Percentiles rank a stretch among this genome's conserved stretches.
Evolutionary conservation across 2,888 invertebrate genomes (phyloP).

Genomic region (Eupithecia vulgata): DNA sequence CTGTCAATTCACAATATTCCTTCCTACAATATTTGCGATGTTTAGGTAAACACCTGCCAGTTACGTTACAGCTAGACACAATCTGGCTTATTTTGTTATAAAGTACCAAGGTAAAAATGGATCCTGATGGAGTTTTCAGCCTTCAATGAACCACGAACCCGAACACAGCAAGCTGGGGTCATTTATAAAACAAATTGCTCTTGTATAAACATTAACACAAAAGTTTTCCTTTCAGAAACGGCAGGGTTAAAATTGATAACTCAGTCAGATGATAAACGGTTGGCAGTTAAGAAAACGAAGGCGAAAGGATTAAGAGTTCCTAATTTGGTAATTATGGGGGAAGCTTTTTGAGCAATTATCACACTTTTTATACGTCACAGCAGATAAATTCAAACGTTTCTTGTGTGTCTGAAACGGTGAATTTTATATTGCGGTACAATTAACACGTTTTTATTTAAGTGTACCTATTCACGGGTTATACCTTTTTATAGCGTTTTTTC

Average conservation of each 20-base stretch:
- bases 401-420: not conserved
- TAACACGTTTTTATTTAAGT: too few relatives aligned
- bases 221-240: not conserved
- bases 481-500: too few relatives aligned
- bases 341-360: not conserved
- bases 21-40: not conserved
- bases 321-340: slow-evolving; percentile 7
- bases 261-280: not conserved
- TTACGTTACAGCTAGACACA: not conserved
- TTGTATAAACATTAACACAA: not conserved
- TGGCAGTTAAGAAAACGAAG: not conserved
- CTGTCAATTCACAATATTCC: not conserved
- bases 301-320: slow-evolving; percentile 8
- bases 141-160: not conserved
- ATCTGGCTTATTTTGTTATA: not conserved
- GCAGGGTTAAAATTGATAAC: not conserved
- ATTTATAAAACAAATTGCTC: not conserved
- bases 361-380: not conserved
- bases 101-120: not conserved
- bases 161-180: not conserved
- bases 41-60: not conserved
- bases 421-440: not conserved
- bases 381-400: not conserved
- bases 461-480: not conserved
- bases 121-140: not conserved